Conservation (phyloP, 2,797 vertebrate species). For the Arnoldichthys spilopterus region DNA sequence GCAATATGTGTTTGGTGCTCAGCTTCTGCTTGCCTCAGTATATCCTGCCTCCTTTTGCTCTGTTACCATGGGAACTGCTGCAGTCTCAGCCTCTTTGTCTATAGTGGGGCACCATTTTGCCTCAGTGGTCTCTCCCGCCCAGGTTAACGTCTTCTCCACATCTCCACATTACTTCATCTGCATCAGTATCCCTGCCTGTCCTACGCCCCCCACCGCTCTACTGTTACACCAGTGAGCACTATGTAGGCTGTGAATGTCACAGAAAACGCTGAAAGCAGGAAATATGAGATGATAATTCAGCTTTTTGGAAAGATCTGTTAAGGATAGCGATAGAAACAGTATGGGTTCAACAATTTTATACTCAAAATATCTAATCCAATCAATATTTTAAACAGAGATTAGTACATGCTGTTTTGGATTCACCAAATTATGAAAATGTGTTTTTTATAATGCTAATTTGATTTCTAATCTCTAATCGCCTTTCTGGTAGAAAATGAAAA, state of each 20-base stretch:
- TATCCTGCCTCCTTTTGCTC: slow-evolving; percentile 57
- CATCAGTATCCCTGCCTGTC: not conserved
- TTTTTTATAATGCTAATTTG: not conserved
- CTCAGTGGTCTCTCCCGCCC: slow-evolving; percentile 60
- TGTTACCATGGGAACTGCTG: slow-evolving; percentile 84
- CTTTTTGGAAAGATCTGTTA: not conserved
- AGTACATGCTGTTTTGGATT: no score
- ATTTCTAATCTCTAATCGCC: not conserved
- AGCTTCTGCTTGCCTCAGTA: not conserved
- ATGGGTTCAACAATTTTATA: no score
- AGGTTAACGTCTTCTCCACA: slow-evolving; percentile 43
- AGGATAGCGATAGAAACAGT: not conserved
- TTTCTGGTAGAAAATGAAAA: not conserved
- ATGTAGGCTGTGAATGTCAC: not conserved
- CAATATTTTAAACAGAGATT: not conserved
- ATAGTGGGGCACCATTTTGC: slow-evolving; percentile 59
- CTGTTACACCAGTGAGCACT: slow-evolving; percentile 29
- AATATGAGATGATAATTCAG: not conserved
- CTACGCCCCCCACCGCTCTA: slow-evolving; percentile 25
- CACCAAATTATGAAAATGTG: not conserved
- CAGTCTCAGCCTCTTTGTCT: slow-evolving; percentile 72
- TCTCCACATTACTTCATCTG: slow-evolving; percentile 46
- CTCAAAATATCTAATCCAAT: not conserved
- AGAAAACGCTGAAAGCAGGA: not conserved
- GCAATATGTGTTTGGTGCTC: not conserved